Conservation (phyloP, 2,888 invertebrate genomes). For the Didymodactylos carnosus region DNA sequence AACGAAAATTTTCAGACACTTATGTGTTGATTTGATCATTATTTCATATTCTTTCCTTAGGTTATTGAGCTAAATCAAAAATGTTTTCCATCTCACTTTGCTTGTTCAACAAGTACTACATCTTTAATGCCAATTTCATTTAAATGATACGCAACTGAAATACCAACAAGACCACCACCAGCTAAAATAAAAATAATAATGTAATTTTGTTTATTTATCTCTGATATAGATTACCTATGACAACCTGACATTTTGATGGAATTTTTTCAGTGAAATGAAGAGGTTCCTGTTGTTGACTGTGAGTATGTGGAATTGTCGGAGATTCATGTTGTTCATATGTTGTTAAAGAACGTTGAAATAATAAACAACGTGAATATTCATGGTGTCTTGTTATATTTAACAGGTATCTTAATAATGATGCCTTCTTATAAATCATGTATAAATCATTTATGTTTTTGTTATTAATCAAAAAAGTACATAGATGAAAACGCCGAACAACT, state of each 20-base stretch:
- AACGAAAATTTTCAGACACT: no score
- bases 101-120: conserved; percentile 50
- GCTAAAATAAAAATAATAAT: conserved; percentile 74
- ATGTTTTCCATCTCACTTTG: background rate
- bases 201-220: no score
- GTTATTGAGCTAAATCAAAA: conserved; percentile 8
- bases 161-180: conserved; percentile 75
- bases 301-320: background rate
- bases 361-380: no score
- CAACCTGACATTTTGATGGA: background rate
- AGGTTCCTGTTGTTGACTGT: background rate
- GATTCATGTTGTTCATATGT: background rate
- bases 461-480: no score
- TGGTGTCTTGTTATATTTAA: no score
- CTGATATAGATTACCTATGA: no score
- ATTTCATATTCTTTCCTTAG: no score
- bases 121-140: conserved; percentile 57
- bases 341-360: background rate
- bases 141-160: conserved; percentile 72
- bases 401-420: no score
- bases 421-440: no score
- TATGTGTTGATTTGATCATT: no score
- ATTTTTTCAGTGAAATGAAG: background rate
- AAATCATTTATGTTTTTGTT: no score
- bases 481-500: no score